Percentiles rank a stretch among this genome's conserved stretches.
These are phyloP conservation scores for Pseudocheirus occidentalis DNA, from an alignment of 2,797 vertebrate genomes.

Conservation along the genomic window DNA sequence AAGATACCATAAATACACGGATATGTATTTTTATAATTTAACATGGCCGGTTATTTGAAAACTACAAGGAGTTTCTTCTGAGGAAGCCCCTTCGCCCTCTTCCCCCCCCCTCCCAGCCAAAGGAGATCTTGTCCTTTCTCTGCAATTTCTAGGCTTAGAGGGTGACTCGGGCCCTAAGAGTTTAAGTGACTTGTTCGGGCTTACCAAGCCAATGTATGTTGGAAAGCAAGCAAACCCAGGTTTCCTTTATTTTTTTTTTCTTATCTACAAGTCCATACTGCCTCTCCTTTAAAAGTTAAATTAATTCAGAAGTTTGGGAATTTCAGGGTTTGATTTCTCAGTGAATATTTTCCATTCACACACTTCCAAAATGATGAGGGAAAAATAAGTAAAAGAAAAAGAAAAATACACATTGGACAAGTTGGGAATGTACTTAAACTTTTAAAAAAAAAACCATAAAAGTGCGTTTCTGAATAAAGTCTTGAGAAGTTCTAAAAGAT, in stretches of 20 bases:
- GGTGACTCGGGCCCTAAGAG: neutral
- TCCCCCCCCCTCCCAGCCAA: neutral
- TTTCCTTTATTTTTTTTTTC: neutral
- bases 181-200: neutral
- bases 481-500: neutral
- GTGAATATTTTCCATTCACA: conserved; percentile 28
- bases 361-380: conserved; percentile 16
- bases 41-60: neutral
- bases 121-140: neutral
- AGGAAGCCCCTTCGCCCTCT: neutral
- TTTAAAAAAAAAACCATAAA: neutral
- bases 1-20: conserved; percentile 52
- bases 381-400: neutral
- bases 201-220: neutral
- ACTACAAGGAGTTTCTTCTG: neutral
- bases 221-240: neutral
- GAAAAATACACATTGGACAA: neutral
- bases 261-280: neutral
- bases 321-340: conserved; percentile 12
- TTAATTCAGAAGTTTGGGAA: conserved; percentile 56
- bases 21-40: conserved; percentile 34
- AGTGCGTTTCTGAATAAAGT: neutral
- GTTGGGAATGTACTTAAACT: neutral
- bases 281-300: neutral
- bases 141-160: neutral